Evolutionary conservation across 2,888 invertebrate species (phyloP).

Genomic region (Brachypalpus laphriformis): DNA sequence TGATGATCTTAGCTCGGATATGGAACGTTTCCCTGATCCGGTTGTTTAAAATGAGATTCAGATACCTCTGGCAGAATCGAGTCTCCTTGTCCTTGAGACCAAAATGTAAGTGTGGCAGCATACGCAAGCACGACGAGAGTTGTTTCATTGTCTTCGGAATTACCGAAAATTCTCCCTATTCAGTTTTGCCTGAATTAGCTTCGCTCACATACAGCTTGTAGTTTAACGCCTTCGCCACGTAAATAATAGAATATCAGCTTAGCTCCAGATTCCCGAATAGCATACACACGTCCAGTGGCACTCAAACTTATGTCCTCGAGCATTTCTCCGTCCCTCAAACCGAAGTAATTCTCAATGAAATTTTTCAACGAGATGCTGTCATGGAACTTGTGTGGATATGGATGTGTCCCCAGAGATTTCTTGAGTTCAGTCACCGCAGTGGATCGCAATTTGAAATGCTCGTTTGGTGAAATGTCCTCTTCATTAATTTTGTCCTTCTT

Average conservation of each 20-base stretch:
- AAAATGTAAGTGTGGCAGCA: constrained; percentile 98
- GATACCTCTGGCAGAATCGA: constrained; percentile 95
- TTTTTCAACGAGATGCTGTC: constrained; percentile 94
- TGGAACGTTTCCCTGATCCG: constrained; percentile 95
- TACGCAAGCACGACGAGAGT: constrained; percentile 97
- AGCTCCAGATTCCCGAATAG: constrained; percentile 95
- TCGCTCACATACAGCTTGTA: constrained; percentile 92
- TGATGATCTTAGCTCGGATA: constrained; percentile 91
- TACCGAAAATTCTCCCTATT: constrained; percentile 98
- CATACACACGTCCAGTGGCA: constrained; percentile 96
- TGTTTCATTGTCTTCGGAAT: constrained; percentile 92
- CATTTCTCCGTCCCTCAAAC: constrained; percentile 89
- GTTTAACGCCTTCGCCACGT: constrained; percentile 96
- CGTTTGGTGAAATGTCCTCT: constrained; percentile 96
- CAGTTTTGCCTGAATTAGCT: constrained; percentile 93
- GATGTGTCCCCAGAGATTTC: constrained; percentile 87
- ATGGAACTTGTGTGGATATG: constrained; percentile 98
- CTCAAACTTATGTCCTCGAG: constrained; percentile 87
- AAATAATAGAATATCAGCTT: constrained; percentile 99
- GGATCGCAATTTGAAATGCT: constrained; percentile 95
- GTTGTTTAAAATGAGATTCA: constrained; percentile 98
- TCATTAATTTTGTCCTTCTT: constrained; percentile 83
- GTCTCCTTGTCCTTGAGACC: constrained; percentile 99
- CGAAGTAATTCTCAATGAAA: constrained; percentile 92
- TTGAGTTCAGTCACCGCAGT: constrained; percentile 93